phyloP scores from a whole-genome alignment of 2,888 invertebrate genomes.

The Xestia xanthographa region DNA sequence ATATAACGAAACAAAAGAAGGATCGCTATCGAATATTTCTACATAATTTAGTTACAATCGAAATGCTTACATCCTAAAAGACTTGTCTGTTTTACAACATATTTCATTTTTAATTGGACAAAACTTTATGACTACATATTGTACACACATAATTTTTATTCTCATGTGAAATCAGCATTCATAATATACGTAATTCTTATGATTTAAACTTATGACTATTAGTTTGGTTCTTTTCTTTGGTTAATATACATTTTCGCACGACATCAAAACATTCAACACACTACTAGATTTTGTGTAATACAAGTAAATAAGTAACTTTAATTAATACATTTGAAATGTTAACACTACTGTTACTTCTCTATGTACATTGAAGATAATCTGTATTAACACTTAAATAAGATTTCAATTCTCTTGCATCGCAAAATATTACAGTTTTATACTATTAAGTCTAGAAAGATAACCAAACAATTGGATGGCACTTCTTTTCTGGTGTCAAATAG shows the following conservation, averaged over 20 bases:
- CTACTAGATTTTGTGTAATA: slow-evolving; percentile 56
- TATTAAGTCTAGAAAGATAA: slow-evolving; percentile 84
- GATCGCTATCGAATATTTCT: slow-evolving; percentile 40
- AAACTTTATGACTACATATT: slow-evolving; percentile 48
- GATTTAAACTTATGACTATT: slow-evolving; percentile 71
- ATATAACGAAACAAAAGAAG: slow-evolving; percentile 41
- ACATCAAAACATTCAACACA: slow-evolving; percentile 66
- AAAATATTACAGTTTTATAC: slow-evolving; percentile 83
- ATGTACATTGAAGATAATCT: slow-evolving; percentile 80
- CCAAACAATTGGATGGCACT: slow-evolving; percentile 86
- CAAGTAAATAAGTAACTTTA: slow-evolving; percentile 62
- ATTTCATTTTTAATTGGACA: slow-evolving; percentile 62
- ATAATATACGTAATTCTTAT: slow-evolving; percentile 67
- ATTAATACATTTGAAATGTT: slow-evolving; percentile 64
- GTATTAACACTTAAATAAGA: slow-evolving; percentile 85
- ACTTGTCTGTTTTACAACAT: slow-evolving; percentile 51
- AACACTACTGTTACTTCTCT: slow-evolving; percentile 64
- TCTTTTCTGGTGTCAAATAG: slow-evolving; percentile 78
- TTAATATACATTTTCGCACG: slow-evolving; percentile 69
- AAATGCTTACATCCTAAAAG: slow-evolving; percentile 51
- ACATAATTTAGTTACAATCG: slow-evolving; percentile 37
- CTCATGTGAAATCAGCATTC: slow-evolving; percentile 44
- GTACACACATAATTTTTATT: slow-evolving; percentile 46
- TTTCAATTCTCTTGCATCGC: slow-evolving; percentile 91
- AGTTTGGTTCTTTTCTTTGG: slow-evolving; percentile 86